These are phyloP conservation scores for Trissolcus japonicus DNA, from an alignment of 2,888 invertebrate species.

Conservation along the genomic window DNA sequence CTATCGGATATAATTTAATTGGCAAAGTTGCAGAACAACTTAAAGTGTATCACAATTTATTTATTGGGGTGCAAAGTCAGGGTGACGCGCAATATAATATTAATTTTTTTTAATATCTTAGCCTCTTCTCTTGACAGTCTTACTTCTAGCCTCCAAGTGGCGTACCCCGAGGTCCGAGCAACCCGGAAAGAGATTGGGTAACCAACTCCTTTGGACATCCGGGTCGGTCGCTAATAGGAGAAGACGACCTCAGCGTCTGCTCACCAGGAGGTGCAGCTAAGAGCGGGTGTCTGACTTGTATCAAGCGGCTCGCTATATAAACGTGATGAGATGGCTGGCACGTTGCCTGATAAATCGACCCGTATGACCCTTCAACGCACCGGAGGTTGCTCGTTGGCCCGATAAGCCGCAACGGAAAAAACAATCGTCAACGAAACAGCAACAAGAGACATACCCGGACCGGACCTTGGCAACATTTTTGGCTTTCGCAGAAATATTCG, in stretches of 20 bases:
- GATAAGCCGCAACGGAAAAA: slow-evolving; percentile 33
- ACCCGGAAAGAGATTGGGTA: slow-evolving; percentile 17
- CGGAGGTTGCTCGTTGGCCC: slow-evolving; percentile 20
- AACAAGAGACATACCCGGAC: slow-evolving; percentile 18
- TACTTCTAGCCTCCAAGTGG: no score
- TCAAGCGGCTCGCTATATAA: slow-evolving; percentile 27
- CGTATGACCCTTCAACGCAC: slow-evolving; percentile 26
- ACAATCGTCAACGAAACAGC: slow-evolving; percentile 2
- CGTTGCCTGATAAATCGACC: slow-evolving; percentile 5
- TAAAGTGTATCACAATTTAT: no score
- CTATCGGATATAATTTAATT: no score
- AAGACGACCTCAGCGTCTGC: slow-evolving; percentile 17
- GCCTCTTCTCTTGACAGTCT: slow-evolving; percentile 1
- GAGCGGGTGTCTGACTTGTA: slow-evolving; percentile 12
- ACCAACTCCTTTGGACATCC: slow-evolving; percentile 18
- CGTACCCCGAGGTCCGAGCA: no score
- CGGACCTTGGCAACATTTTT: slow-evolving; percentile 2
- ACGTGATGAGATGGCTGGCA: background rate
- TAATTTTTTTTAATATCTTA: slow-evolving; percentile 7
- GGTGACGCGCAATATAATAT: no score
- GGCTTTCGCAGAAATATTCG: no score
- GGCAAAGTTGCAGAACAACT: no score
- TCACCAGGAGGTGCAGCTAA: slow-evolving; percentile 22
- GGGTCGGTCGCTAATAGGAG: slow-evolving; percentile 23
- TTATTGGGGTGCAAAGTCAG: no score